Evolutionary conservation across 2,888 invertebrate species (phyloP), one percentile per base, ranked within the genome.

Genomic region (Lasioglossum figueresi): DNA sequence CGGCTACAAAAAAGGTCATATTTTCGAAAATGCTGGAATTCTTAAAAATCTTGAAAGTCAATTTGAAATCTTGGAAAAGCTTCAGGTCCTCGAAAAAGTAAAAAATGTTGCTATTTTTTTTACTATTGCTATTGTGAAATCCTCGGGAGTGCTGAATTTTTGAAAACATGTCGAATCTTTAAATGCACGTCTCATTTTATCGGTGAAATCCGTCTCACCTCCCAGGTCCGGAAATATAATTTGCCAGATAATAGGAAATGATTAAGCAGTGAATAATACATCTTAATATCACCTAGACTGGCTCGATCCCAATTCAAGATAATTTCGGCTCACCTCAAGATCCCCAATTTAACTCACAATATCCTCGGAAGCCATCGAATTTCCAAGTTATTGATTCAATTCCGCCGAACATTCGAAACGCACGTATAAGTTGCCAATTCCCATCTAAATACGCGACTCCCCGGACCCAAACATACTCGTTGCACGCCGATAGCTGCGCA

Each of bases 301-400:
- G 4, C 34, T 68, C 34, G 19, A 37, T 34, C 19, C 19, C 37
- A 68, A 68, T 19, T 19, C 19, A 34, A 37, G 31, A 63, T 37
- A 68, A 68, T 68, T 37, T 37, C 34, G 37, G 34, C 19, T 68
- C 66, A 37, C 66, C 66, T 16, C 23, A 37, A 34, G 66, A 37
- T 68, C 66, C 23, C 19, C 34, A 68, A 37, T 68, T 68, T 68
- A 68, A 37, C 66, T 37, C 10, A 19, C 10, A 68, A 37, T 68
- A 37, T 68, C 34, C 66, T 68, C 66, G 66, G 10, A 34, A 23
- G 66, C 66, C 23, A 23, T n/a, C 12, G 23, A 70, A 70, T 70
- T 40, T 70, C 70, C 23, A 37, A 37, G n/a, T 40, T n/a, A 40
- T 70, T n/a, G 70, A 70, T 70, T 70, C 70, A 40, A 70, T 70